Evolutionary conservation across 1,140 invertebrate species (phyloP).

Genomic region (Cardiocondyla obscurior): DNA sequence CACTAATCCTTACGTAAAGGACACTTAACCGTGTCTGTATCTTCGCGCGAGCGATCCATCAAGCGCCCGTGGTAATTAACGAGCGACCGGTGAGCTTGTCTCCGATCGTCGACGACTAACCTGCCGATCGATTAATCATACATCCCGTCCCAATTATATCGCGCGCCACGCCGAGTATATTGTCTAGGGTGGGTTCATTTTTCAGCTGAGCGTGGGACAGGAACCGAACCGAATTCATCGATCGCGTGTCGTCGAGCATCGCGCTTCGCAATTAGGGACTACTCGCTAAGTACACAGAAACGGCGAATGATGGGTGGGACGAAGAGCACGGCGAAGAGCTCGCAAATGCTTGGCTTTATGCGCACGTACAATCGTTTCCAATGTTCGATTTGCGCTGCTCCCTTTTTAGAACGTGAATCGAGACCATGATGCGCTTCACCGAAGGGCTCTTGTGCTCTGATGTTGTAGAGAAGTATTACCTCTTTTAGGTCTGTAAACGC

Average conservation of each 20-base stretch:
- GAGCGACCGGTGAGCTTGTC: slow-evolving; percentile 50
- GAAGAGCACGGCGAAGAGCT: neutral
- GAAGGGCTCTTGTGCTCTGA: neutral
- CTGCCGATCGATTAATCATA: slow-evolving; percentile 63
- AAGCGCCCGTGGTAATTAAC: slow-evolving; percentile 62
- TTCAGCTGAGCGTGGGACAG: neutral
- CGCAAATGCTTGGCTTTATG: slow-evolving; percentile 32
- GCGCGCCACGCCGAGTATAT: neutral
- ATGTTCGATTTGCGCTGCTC: slow-evolving; percentile 24
- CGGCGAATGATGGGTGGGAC: neutral
- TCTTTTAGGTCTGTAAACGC: slow-evolving; percentile 14
- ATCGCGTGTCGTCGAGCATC: slow-evolving; percentile 22
- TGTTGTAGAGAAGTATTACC: neutral
- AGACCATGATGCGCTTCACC: neutral
- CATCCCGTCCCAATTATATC: slow-evolving; percentile 55
- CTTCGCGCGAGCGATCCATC: slow-evolving; percentile 51
- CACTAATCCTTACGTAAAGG: neutral
- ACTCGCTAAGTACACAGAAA: slow-evolving; percentile 40
- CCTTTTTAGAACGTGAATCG: slow-evolving; percentile 29
- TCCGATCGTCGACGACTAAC: slow-evolving; percentile 48
- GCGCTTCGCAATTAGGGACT: slow-evolving; percentile 35
- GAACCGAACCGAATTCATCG: neutral
- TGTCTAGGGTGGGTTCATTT: slow-evolving; percentile 37
- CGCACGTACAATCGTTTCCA: slow-evolving; percentile 33
- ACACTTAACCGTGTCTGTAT: slow-evolving; percentile 31